These are phyloP conservation scores for Orchesella flavescens DNA, from an alignment of 2,888 invertebrate species.

Conservation along the genomic window DNA sequence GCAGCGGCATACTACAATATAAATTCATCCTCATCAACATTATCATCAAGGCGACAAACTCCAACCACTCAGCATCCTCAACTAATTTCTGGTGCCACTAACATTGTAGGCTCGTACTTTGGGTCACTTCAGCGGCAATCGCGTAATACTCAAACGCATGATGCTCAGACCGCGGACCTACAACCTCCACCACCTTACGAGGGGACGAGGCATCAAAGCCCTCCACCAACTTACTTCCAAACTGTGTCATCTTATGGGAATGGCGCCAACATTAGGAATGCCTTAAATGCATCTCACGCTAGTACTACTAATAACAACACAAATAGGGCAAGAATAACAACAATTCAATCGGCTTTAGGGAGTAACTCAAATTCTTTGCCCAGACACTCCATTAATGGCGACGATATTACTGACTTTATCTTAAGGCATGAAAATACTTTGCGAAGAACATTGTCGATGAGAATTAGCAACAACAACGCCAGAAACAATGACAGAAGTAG, in stretches of 20 bases:
- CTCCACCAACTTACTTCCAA: slow-evolving; percentile 51
- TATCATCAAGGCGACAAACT: slow-evolving; percentile 10
- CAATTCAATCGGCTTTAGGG: slow-evolving; percentile 39
- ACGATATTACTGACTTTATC: slow-evolving; percentile 31
- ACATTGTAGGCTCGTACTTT: slow-evolving; percentile 49
- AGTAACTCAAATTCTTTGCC: slow-evolving; percentile 2
- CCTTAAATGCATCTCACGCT: not conserved
- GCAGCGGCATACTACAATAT: slow-evolving; percentile 36
- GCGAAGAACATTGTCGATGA: slow-evolving; percentile 32
- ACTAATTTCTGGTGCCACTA: slow-evolving; percentile 41
- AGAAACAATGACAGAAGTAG: slow-evolving; percentile 19
- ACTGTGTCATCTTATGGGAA: slow-evolving; percentile 41
- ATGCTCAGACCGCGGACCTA: not conserved
- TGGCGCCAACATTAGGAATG: slow-evolving; percentile 16
- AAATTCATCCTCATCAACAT: slow-evolving; percentile 48
- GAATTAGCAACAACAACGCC: not conserved
- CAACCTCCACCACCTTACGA: slow-evolving; percentile 18
- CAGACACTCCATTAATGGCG: slow-evolving; percentile 22
- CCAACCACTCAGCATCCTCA: slow-evolving; percentile 31
- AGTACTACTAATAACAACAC: not conserved
- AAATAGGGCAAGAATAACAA: slow-evolving; percentile 26
- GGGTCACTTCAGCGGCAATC: slow-evolving; percentile 31
- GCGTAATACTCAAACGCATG: not conserved
- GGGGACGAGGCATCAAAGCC: slow-evolving; percentile 42
- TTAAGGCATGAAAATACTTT: slow-evolving; percentile 44